Evolutionary conservation across 1,140 invertebrate genomes (phyloP).

Genomic region (Drosophila orosa): DNA sequence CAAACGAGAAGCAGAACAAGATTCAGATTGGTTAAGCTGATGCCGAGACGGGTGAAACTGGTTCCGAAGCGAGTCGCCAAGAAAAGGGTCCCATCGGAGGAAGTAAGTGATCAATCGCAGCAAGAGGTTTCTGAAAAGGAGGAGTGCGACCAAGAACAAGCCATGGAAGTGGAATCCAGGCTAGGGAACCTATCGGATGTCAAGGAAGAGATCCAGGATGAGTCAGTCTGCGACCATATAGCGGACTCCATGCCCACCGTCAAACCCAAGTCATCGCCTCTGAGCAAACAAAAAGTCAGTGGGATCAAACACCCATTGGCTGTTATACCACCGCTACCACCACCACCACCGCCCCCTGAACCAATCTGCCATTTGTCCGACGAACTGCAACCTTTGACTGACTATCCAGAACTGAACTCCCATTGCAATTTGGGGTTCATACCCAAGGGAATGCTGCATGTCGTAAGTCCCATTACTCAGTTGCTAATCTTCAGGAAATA

Average conservation of each 20-base stretch:
- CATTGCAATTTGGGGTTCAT: conserved; percentile 27
- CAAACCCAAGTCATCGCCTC: conserved; percentile 18
- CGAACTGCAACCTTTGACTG: conserved; percentile 15
- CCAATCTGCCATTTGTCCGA: conserved; percentile 42
- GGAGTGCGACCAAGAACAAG: not conserved
- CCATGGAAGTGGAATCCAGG: not conserved
- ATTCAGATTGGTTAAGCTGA: conserved; percentile 12
- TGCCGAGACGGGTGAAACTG: conserved; percentile 26
- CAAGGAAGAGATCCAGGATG: not conserved
- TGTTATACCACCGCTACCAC: conserved; percentile 60
- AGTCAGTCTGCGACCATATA: not conserved
- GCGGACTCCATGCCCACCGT: not conserved
- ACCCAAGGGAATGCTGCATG: conserved; percentile 50
- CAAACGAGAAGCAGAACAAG: conserved; percentile 18
- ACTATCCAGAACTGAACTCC: not conserved
- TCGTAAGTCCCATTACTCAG: conserved; percentile 69
- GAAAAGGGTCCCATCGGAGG: not conserved
- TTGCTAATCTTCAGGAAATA: conserved; percentile 57
- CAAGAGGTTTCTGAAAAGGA: conserved; percentile 7
- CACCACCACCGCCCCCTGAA: conserved; percentile 60
- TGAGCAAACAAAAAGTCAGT: conserved; percentile 18
- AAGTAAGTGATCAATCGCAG: not conserved
- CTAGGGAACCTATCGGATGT: not conserved
- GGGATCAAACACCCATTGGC: conserved; percentile 36
- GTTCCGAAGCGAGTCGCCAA: not conserved